Evolutionary conservation across 1,140 invertebrate species (phyloP), one percentile per base, ranked within the genome.

Genomic region (Battus philenor): DNA sequence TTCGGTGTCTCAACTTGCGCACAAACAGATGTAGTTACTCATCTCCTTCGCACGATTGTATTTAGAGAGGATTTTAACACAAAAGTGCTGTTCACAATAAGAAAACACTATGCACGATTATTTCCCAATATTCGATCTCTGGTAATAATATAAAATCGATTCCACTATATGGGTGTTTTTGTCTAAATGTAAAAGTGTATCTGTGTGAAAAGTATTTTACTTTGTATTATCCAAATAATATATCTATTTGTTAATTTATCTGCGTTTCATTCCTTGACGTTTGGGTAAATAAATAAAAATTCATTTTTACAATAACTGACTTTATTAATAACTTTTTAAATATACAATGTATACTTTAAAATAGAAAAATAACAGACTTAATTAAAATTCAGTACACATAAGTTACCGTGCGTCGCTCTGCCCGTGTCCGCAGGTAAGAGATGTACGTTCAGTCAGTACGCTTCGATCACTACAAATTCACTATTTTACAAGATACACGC

Each of bases 171-270:
- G 75, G 59, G 68, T 80, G 81, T 79, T 84, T 80, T 81, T 73
- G 77, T 81, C 80, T 81, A 77, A 71, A 59, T 78, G n/a, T n/a
- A n/a, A n/a, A 73, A 72, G 61, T 80, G 68, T 75, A 71, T 76
- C 55, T 56, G 66, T 76, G 71, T 72, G 49, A 46, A 68, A 63
- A 69, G 41, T 80, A 77, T 64, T 72, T 78, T 75, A 68, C 57
- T 68, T 80, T 71, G 59, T 79, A 77, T 80, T 75, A 59, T 78
- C 71, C 69, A 51, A 84, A 79, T 83, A 83, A 79, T 79, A 67
- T 79, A 66, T 81, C 71, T 79, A 68, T 81, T 76, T 81, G 54
- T 79, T 79, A 58, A 51, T 50, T 51, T 41, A 50, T 41, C 27
- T 24, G 18, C 36, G 32, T 70, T 77, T 81, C 20, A 66, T 63